phyloP scores from a whole-genome alignment of 1,140 invertebrate species.

The Acromyrmex echinatior region DNA sequence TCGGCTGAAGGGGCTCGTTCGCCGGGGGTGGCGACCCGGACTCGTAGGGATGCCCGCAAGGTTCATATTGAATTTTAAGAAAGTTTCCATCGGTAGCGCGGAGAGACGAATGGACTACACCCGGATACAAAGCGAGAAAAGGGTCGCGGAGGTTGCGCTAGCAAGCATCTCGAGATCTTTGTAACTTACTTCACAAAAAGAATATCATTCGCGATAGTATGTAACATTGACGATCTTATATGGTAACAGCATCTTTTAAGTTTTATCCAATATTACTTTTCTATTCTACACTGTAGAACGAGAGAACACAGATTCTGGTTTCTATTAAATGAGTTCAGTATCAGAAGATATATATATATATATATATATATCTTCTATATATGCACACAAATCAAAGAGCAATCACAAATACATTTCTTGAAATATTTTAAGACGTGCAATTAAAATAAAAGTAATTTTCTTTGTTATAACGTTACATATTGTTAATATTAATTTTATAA shows the following conservation, averaged over 20 bases:
- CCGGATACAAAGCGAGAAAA: conserved; percentile 40
- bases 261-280: not conserved
- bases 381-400: not conserved
- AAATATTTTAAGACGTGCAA: not conserved
- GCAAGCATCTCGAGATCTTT: conserved; percentile 1
- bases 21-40: conserved; percentile 71
- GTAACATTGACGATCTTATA: not conserved
- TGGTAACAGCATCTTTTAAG: not conserved
- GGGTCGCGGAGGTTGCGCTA: conserved; percentile 6
- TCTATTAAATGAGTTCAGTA: not conserved
- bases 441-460: not conserved
- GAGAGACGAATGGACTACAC: conserved; percentile 56
- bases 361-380: too few species aligned
- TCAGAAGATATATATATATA: not conserved
- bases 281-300: not conserved
- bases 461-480: not conserved
- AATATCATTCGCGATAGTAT: not conserved
- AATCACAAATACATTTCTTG: not conserved
- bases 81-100: conserved; percentile 75
- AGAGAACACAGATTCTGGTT: not conserved
- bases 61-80: conserved; percentile 83
- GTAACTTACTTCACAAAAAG: not conserved
- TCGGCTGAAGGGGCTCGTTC: conserved; percentile 76
- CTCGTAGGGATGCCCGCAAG: conserved; percentile 77
- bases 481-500: not conserved